Evolutionary conservation across 1,140 invertebrate genomes (phyloP).

Genomic region (Ceratina calcarata): DNA sequence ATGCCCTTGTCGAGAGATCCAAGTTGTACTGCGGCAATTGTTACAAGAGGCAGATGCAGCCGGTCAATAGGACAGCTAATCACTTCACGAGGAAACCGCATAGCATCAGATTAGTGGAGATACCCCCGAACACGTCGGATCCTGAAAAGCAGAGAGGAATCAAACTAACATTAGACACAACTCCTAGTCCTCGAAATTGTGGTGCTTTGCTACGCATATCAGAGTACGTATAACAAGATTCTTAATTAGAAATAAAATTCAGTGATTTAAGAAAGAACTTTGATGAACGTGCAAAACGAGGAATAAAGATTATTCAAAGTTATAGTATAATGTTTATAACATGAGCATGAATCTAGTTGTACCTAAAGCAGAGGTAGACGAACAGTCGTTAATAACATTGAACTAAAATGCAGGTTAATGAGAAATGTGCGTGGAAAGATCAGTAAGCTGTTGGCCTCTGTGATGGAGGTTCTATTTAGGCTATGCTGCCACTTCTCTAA

Average conservation of each 20-base stretch:
- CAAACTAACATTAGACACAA: conserved; percentile 82
- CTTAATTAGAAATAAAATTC: background rate
- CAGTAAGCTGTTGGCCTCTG: conserved; percentile 83
- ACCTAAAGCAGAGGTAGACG: conserved; percentile 16
- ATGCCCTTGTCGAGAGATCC: conserved; percentile 93
- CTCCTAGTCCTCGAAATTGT: conserved; percentile 77
- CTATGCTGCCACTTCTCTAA: conserved; percentile 84
- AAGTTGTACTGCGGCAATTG: conserved; percentile 89
- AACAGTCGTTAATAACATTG: conserved; percentile 72
- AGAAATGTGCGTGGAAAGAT: conserved; percentile 82
- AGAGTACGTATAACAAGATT: conserved; percentile 79
- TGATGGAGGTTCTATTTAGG: conserved; percentile 84
- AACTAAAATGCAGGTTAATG: conserved; percentile 81
- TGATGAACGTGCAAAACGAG: conserved; percentile 13
- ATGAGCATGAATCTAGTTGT: conserved; percentile 61
- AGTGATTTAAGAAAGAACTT: background rate
- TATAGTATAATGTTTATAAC: conserved; percentile 41
- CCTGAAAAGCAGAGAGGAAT: conserved; percentile 80
- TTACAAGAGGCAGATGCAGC: conserved; percentile 80
- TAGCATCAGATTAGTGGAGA: conserved; percentile 90
- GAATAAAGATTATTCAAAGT: conserved; percentile 1
- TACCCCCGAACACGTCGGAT: conserved; percentile 83
- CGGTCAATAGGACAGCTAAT: conserved; percentile 82
- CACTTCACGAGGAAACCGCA: conserved; percentile 84
- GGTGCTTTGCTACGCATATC: conserved; percentile 82